These are phyloP conservation scores for Tenodera sinensis DNA, from an alignment of 2,888 invertebrate species.

Conservation along the genomic window DNA sequence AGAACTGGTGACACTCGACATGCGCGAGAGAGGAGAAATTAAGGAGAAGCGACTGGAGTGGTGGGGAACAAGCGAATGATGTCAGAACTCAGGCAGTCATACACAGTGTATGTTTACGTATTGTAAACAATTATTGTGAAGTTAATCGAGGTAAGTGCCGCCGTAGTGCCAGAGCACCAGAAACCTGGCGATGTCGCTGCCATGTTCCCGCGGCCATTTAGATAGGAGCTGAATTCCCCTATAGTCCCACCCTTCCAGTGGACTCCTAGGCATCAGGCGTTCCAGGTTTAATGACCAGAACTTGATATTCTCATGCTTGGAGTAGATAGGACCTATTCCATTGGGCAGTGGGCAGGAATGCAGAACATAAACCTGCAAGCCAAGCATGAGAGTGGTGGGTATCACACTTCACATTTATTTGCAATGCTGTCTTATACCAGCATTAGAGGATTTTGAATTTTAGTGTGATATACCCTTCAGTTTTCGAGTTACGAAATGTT, in stretches of 20 bases:
- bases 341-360: constrained; percentile 41
- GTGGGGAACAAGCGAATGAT: too few species aligned
- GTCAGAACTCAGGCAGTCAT: too few species aligned
- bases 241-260: constrained; percentile 53
- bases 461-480: too few species aligned
- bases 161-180: constrained; percentile 70
- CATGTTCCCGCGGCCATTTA: constrained; percentile 56
- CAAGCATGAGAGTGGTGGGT: constrained; percentile 53
- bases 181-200: constrained; percentile 64
- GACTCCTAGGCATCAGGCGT: constrained; percentile 44
- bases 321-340: constrained; percentile 39
- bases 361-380: not conserved
- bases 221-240: constrained; percentile 50
- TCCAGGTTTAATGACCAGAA: constrained; percentile 12
- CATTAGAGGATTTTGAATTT: too few species aligned
- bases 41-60: too few species aligned
- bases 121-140: too few species aligned
- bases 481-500: too few species aligned
- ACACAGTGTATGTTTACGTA: too few species aligned
- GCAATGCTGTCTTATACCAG: too few species aligned
- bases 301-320: constrained; percentile 40
- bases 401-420: constrained; percentile 40
- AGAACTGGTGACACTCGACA: too few species aligned
- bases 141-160: constrained; percentile 75
- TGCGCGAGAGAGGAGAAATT: too few species aligned